phyloP scores from a whole-genome alignment of 2,797 vertebrate species.

The Morelia viridis region DNA sequence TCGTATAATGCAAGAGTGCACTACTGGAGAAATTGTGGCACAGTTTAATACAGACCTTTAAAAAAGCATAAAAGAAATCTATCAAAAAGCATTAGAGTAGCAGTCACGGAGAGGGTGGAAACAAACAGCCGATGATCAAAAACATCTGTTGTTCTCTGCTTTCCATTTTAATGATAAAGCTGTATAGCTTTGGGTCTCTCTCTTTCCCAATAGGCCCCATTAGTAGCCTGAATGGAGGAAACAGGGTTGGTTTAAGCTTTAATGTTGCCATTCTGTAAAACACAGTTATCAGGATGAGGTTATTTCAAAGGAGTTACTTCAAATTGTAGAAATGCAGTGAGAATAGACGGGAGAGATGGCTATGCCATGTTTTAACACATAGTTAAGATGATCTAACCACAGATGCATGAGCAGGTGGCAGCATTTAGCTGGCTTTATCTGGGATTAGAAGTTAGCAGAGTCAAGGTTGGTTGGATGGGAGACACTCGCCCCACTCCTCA shows the following conservation, averaged over 20 bases:
- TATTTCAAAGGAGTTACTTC: not conserved
- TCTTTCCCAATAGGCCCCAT: conserved; percentile 4
- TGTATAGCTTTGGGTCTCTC: not conserved
- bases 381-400: not conserved
- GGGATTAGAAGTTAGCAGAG: not conserved
- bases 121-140: not conserved
- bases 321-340: not conserved
- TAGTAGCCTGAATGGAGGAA: conserved; percentile 4
- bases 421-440: not conserved
- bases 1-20: not conserved
- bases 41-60: not conserved
- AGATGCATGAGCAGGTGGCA: not conserved
- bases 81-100: conserved; percentile 18
- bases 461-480: not conserved
- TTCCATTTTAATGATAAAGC: not conserved
- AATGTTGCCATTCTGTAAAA: not conserved
- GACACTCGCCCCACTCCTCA: not conserved
- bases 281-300: not conserved
- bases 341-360: not conserved
- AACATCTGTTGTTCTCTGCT: conserved; percentile 18
- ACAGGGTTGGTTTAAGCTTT: not conserved
- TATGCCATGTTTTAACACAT: not conserved
- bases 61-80: not conserved
- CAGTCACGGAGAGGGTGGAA: conserved; percentile 1
- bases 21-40: not conserved